A percentile compares a stretch with the other conserved stretches of the same genome.
phyloP scores from a whole-genome alignment of 2,797 vertebrate genomes.

The Spinibarbus caldwelli region DNA sequence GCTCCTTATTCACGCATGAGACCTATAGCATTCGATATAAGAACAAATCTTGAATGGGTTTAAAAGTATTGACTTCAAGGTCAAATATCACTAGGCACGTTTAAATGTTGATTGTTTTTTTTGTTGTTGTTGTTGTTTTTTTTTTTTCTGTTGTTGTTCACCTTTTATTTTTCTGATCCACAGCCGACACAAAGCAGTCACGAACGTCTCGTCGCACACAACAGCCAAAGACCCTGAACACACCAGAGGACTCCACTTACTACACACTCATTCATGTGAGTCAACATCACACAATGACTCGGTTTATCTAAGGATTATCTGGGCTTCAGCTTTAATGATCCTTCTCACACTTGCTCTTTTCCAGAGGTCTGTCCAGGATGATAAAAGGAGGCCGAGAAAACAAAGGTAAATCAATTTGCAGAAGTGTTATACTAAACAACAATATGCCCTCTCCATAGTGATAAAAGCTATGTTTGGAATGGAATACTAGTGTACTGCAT shows the following conservation, averaged over 20 bases:
- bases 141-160: slow-evolving; percentile 34
- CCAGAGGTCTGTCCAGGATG: slow-evolving; percentile 92
- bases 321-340: slow-evolving; percentile 39
- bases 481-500: neutral
- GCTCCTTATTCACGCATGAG: neutral
- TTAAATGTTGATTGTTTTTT: no score
- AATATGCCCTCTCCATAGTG: neutral
- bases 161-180: neutral
- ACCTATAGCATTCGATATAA: neutral
- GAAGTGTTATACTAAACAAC: neutral
- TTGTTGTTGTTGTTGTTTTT: no score
- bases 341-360: slow-evolving; percentile 51
- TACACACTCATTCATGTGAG: slow-evolving; percentile 96
- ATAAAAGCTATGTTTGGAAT: no score
- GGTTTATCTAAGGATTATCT: slow-evolving; percentile 4
- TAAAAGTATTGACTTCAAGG: neutral
- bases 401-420: slow-evolving; percentile 76
- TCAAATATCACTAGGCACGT: neutral
- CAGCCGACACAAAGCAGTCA: slow-evolving; percentile 78
- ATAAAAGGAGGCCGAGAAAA: slow-evolving; percentile 90
- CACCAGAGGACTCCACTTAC: slow-evolving; percentile 92
- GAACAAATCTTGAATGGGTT: neutral
- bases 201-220: slow-evolving; percentile 87
- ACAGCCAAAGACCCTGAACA: slow-evolving; percentile 92
- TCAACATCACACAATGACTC: slow-evolving; percentile 36